Percentiles rank a stretch among this genome's conserved stretches.
phyloP scores from a whole-genome alignment of 53 echinoderm and acorn worm genomes.

The Pentamera pediparva region DNA sequence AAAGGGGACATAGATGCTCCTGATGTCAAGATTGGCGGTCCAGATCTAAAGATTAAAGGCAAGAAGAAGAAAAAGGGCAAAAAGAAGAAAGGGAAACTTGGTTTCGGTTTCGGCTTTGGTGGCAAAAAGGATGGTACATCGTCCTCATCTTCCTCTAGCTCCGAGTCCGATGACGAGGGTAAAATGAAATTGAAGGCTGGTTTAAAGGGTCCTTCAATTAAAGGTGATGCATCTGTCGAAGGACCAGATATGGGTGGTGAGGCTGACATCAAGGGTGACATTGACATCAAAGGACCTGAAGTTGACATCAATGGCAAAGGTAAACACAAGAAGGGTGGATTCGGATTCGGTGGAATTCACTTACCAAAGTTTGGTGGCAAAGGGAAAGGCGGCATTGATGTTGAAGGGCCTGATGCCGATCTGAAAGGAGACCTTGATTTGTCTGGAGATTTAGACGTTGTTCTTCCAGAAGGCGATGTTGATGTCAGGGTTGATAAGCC shows the following conservation, averaged over 20 bases:
- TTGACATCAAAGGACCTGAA: constrained; percentile 36
- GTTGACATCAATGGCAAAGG: constrained; percentile 6
- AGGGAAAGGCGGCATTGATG: constrained; percentile 30
- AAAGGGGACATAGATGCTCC: constrained; percentile 32
- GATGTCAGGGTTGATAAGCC: constrained; percentile 50
- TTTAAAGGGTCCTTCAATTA: constrained; percentile 15
- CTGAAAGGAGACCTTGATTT: constrained; percentile 51
- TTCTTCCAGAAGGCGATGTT: constrained; percentile 47
- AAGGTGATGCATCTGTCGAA: constrained; percentile 35
- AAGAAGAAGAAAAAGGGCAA: constrained; percentile 3
- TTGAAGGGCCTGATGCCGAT: constrained; percentile 38
- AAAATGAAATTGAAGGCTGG: constrained; percentile 54
- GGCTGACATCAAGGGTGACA: constrained; percentile 29
- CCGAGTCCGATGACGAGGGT: constrained; percentile 34
- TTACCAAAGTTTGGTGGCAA: constrained; percentile 14
- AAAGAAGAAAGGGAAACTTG: constrained; percentile 23
- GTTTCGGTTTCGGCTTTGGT: constrained; percentile 14
- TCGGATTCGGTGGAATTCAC: neutral
- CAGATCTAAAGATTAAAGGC: constrained; percentile 35
- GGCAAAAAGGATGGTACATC: constrained; percentile 18
- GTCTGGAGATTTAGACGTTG: constrained; percentile 22
- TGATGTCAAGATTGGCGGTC: constrained; percentile 35
- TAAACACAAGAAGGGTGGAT: constrained; percentile 24
- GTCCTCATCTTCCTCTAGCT: neutral
- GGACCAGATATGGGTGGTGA: constrained; percentile 25